A percentile compares a stretch with the other conserved stretches of the same genome.
These are phyloP conservation scores for Ranitomeya imitator DNA, from an alignment of 2,113 vertebrate genomes.

Conservation along the genomic window DNA sequence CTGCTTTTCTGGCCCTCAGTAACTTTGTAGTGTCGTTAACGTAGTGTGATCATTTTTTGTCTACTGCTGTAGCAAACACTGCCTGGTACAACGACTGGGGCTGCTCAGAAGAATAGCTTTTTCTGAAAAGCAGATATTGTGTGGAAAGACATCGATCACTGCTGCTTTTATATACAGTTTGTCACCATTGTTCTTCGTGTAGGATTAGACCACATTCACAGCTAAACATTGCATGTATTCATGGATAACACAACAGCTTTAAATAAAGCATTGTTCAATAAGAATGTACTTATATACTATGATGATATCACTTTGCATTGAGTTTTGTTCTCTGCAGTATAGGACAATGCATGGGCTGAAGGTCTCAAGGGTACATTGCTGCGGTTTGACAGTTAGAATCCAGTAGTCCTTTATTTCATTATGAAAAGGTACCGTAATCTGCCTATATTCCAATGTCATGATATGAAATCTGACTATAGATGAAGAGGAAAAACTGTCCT, in stretches of 20 bases:
- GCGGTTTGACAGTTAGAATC: background rate
- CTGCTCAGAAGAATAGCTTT: conserved; percentile 61
- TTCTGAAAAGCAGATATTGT: conserved; percentile 89
- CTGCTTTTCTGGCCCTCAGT: conserved; percentile 7
- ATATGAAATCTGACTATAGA: background rate
- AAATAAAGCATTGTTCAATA: conserved; percentile 50
- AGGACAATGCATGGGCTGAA: conserved; percentile 12
- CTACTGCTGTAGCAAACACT: conserved; percentile 75
- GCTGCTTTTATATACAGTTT: conserved; percentile 77
- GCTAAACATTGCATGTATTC: conserved; percentile 67
- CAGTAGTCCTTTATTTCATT: no score
- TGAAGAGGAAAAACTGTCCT: background rate
- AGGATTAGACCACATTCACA: conserved; percentile 68
- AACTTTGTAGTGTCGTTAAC: conserved; percentile 5
- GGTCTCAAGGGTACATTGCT: background rate
- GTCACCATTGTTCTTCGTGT: conserved; percentile 85
- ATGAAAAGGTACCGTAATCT: background rate
- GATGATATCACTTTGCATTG: conserved; percentile 49
- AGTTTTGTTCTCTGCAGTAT: conserved; percentile 13
- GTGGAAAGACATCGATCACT: conserved; percentile 75
- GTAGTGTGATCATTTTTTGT: conserved; percentile 37
- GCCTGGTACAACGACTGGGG: conserved; percentile 79
- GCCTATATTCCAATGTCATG: background rate
- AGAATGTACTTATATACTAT: conserved; percentile 55
- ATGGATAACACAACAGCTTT: conserved; percentile 13